A percentile compares a stretch with the other conserved stretches of the same genome.
Evolutionary conservation across 2,888 invertebrate genomes (phyloP).

Genomic region (Melipona bicolor): DNA sequence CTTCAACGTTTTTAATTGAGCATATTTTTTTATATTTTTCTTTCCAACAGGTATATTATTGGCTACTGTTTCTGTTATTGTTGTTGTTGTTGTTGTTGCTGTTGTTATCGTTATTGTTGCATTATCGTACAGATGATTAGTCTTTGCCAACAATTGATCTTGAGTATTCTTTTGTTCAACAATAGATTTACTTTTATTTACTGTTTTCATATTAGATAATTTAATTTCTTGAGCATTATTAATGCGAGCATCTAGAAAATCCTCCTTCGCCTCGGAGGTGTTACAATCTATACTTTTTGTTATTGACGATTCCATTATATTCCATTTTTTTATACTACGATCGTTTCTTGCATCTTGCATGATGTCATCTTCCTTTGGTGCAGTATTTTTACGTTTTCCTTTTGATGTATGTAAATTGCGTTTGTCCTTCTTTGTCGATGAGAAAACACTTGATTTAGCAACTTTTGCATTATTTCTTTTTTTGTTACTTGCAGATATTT

Average conservation of each 20-base stretch:
- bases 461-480: background rate
- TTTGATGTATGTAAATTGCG: conserved; percentile 17
- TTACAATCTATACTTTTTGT: background rate
- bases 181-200: background rate
- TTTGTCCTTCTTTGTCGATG: conserved; percentile 28
- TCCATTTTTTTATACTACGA: background rate
- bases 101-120: background rate
- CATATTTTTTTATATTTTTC: conserved; percentile 77
- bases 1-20: conserved; percentile 74
- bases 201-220: background rate
- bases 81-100: no score
- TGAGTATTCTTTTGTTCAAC: background rate
- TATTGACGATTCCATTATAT: background rate
- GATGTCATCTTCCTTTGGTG: background rate
- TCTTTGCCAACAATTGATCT: background rate
- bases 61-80: background rate
- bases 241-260: background rate
- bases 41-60: conserved; percentile 47
- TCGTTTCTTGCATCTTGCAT: background rate
- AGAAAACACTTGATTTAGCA: background rate
- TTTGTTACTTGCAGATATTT: background rate
- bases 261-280: background rate
- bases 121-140: background rate
- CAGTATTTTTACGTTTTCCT: background rate
- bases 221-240: background rate